phyloP scores from a whole-genome alignment of 2,888 invertebrate species.

The Philaethria dido region DNA sequence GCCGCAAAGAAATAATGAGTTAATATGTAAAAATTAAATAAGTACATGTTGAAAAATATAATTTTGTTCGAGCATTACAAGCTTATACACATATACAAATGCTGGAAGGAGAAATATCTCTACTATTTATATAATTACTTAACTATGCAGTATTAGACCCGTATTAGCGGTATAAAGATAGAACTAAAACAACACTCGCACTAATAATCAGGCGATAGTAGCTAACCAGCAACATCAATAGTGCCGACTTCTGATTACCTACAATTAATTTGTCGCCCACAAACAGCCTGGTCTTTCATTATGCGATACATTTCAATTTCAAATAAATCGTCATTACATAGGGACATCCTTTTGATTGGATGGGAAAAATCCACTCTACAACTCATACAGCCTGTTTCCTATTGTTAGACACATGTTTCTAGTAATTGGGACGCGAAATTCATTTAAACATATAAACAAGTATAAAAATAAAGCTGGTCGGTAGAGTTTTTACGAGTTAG shows the following conservation, averaged over 20 bases:
- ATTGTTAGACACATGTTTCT: constrained; percentile 34
- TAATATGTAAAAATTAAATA: neutral
- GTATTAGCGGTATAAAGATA: constrained; percentile 28
- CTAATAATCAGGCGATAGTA: constrained; percentile 35
- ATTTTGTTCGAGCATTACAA: neutral
- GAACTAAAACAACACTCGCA: constrained; percentile 21
- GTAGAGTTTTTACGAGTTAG: constrained; percentile 20
- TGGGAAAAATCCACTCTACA: constrained; percentile 38
- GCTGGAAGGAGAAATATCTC: neutral
- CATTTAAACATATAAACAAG: constrained; percentile 33
- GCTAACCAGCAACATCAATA: constrained; percentile 44
- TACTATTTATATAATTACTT: constrained; percentile 17
- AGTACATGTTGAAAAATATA: neutral
- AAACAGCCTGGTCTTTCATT: constrained; percentile 53
- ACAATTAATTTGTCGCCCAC: constrained; percentile 68
- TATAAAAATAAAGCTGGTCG: constrained; percentile 28
- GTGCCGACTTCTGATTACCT: constrained; percentile 67
- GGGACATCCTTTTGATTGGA: constrained; percentile 39
- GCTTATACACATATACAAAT: no score
- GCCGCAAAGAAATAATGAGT: neutral
- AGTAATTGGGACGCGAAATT: constrained; percentile 39
- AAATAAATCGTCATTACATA: constrained; percentile 43
- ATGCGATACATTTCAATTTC: constrained; percentile 44
- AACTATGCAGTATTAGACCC: constrained; percentile 12
- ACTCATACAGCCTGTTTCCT: constrained; percentile 30